Conservation (phyloP, 2,888 invertebrate species). For the Melieria crassipennis region DNA sequence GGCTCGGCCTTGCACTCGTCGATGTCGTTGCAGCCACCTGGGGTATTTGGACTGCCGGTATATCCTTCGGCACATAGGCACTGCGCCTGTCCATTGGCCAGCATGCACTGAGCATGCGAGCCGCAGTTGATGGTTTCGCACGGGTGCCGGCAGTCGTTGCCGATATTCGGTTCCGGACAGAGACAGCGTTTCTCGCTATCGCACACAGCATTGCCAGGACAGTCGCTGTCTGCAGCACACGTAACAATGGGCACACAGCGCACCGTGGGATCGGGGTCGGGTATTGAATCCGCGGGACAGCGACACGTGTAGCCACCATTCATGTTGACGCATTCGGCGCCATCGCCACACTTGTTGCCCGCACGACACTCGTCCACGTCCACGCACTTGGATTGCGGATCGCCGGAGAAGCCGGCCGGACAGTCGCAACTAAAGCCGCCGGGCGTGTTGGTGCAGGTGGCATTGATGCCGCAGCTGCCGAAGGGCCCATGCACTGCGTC, state of each 20-base stretch:
- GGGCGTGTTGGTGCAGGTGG: slow-evolving; percentile 81
- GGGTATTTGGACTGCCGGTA: slow-evolving; percentile 71
- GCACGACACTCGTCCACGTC: slow-evolving; percentile 86
- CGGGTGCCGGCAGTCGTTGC: slow-evolving; percentile 92
- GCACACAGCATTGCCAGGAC: slow-evolving; percentile 90
- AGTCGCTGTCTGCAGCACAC: slow-evolving; percentile 79
- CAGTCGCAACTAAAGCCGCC: slow-evolving; percentile 86
- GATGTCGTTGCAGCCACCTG: slow-evolving; percentile 84
- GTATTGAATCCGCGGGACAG: slow-evolving; percentile 83
- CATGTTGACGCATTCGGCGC: slow-evolving; percentile 82
- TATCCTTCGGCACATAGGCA: slow-evolving; percentile 87
- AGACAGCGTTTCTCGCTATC: slow-evolving; percentile 80
- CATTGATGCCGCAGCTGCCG: slow-evolving; percentile 86
- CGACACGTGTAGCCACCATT: slow-evolving; percentile 82
- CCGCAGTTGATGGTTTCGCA: slow-evolving; percentile 88
- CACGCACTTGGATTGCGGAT: slow-evolving; percentile 81
- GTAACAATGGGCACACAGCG: slow-evolving; percentile 85
- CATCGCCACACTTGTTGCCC: slow-evolving; percentile 78
- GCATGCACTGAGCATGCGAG: slow-evolving; percentile 88
- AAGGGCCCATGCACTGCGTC: slow-evolving; percentile 79
- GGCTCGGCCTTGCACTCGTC: slow-evolving; percentile 87
- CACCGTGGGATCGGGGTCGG: slow-evolving; percentile 84
- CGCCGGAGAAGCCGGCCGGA: slow-evolving; percentile 85
- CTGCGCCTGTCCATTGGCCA: slow-evolving; percentile 83
- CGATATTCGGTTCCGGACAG: slow-evolving; percentile 91